phyloP scores from a whole-genome alignment of 2,888 invertebrate species.

The Oscheius onirici region DNA sequence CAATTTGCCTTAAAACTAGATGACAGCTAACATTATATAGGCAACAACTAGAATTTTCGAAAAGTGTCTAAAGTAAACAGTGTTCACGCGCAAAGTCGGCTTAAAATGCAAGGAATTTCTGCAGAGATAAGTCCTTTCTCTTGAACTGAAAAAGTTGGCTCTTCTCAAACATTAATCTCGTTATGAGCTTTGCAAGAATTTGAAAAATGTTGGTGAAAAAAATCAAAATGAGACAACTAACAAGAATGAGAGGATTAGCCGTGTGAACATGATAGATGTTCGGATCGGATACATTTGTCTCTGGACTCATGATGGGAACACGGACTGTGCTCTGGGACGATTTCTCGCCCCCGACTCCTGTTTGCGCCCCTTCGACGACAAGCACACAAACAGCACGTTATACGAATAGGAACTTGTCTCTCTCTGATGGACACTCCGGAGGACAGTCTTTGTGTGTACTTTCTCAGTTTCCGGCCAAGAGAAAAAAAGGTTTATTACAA shows the following conservation, averaged over 20 bases:
- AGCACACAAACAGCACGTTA: constrained; percentile 26
- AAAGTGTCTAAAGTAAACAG: not conserved
- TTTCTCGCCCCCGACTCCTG: constrained; percentile 2
- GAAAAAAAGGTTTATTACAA: no score
- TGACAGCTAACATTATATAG: not conserved
- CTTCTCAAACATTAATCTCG: no score
- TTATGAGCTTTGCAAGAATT: not conserved
- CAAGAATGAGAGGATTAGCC: constrained; percentile 24
- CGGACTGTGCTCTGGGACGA: not conserved
- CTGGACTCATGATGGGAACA: constrained; percentile 11
- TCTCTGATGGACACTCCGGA: constrained; percentile 12
- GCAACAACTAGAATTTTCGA: not conserved
- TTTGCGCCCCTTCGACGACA: constrained; percentile 16
- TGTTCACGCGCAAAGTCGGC: not conserved
- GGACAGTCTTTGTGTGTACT: not conserved
- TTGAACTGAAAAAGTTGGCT: not conserved
- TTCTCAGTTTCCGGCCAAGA: no score
- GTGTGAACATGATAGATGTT: constrained; percentile 22
- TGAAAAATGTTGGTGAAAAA: not conserved
- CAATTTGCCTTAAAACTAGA: no score
- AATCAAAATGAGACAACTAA: not conserved
- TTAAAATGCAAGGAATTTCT: no score
- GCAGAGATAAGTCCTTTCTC: no score
- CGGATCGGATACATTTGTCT: constrained; percentile 7
- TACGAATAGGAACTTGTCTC: constrained; percentile 8